These are phyloP conservation scores for Otis tarda DNA, from an alignment of 2,113 vertebrate species.

Conservation along the genomic window DNA sequence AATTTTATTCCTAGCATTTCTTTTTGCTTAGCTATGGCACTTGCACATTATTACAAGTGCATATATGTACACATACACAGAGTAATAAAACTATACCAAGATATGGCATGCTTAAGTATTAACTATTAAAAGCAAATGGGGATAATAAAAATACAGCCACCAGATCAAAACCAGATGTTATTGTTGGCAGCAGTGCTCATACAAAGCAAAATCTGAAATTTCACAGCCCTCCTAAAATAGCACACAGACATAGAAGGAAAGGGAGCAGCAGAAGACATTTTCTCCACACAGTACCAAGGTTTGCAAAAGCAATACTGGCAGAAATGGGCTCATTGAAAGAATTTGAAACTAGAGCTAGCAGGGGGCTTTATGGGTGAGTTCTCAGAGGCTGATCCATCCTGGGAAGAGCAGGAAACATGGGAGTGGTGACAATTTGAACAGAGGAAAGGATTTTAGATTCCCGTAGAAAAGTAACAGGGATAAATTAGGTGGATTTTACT, in stretches of 20 bases:
- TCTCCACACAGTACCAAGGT: not conserved
- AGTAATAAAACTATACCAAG: not conserved
- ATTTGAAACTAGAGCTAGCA: not conserved
- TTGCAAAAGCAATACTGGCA: not conserved
- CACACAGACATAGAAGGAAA: not conserved
- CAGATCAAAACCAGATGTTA: not conserved
- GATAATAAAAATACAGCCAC: not conserved
- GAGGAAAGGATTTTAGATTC: not conserved
- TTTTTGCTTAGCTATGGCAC: not conserved
- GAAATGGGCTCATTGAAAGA: not conserved
- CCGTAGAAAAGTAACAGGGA: not conserved
- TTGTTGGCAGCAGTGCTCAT: not conserved
- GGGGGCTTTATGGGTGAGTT: not conserved
- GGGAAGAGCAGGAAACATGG: not conserved
- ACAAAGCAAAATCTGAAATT: not conserved
- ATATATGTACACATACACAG: not conserved
- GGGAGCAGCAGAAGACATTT: not conserved
- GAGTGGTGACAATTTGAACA: not conserved
- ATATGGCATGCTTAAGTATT: not conserved
- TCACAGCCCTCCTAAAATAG: not conserved
- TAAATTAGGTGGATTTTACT: not conserved
- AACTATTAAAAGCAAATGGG: not conserved
- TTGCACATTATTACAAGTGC: not conserved
- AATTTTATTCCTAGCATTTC: not conserved
- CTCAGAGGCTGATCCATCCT: not conserved